Conservation (phyloP, 1,140 invertebrate genomes). For the Anadara kagoshimensis region DNA sequence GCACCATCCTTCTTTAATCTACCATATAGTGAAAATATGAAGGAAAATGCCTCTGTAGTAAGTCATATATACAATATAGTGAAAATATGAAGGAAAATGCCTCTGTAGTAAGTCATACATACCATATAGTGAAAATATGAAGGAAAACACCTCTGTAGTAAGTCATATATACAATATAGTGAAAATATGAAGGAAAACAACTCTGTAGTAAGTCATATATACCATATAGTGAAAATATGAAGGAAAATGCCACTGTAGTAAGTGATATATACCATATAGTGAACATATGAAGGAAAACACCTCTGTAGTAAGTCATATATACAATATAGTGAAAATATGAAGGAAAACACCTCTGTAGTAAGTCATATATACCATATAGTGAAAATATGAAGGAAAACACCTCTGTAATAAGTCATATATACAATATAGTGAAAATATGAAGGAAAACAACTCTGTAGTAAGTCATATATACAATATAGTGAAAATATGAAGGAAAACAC, state of each 20-base stretch:
- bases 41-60: slow-evolving; percentile 51
- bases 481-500: too few species aligned
- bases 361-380: slow-evolving; percentile 14
- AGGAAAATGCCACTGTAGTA: slow-evolving; percentile 50
- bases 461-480: too few species aligned
- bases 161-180: slow-evolving; percentile 18
- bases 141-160: slow-evolving; percentile 50
- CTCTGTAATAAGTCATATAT: too few species aligned
- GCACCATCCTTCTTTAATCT: slow-evolving; percentile 58
- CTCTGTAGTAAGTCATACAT: not conserved
- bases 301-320: not conserved
- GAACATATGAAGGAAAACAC: too few species aligned
- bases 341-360: slow-evolving; percentile 50
- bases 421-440: too few species aligned
- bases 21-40: slow-evolving; percentile 55
- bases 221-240: slow-evolving; percentile 55
- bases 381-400: too few species aligned
- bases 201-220: not conserved
- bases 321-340: slow-evolving; percentile 54
- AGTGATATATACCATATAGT: slow-evolving; percentile 14
- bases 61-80: slow-evolving; percentile 18
- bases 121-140: slow-evolving; percentile 55
- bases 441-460: too few species aligned
- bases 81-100: too few species aligned
- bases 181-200: too few species aligned